Percentiles rank a stretch among this genome's conserved stretches.
phyloP scores from a whole-genome alignment of 1,140 invertebrate species.

The Pseudomyrmex gracilis region DNA sequence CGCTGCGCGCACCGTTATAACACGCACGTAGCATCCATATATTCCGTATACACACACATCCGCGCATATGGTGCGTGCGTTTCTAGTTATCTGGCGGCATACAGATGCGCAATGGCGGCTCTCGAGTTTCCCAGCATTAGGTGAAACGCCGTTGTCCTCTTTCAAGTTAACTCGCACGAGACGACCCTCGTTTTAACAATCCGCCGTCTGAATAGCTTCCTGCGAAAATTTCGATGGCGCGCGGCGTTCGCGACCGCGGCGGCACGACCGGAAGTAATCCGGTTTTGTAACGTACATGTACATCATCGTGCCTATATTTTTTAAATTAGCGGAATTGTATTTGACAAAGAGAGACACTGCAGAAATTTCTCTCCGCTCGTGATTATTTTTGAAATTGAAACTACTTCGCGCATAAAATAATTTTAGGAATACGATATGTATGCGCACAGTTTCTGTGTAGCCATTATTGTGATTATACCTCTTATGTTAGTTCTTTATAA shows the following conservation, averaged over 20 bases:
- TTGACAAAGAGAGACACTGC: not conserved
- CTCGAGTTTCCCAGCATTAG: constrained; percentile 49
- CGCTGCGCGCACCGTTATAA: constrained; percentile 13
- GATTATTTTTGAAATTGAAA: not conserved
- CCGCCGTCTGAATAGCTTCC: constrained; percentile 14
- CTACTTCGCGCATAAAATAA: not conserved
- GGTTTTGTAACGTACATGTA: not conserved
- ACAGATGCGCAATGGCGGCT: constrained; percentile 12
- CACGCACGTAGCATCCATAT: constrained; percentile 21
- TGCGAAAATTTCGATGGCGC: not conserved
- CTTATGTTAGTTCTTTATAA: not conserved
- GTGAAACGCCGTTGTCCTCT: constrained; percentile 42
- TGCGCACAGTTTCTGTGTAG: not conserved
- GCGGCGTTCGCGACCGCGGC: not conserved
- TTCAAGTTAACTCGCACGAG: constrained; percentile 42
- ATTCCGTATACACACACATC: not conserved
- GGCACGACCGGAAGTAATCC: constrained; percentile 1
- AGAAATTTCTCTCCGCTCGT: not conserved
- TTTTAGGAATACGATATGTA: not conserved
- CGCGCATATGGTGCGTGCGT: constrained; percentile 22
- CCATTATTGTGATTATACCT: constrained; percentile 28
- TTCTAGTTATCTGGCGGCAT: constrained; percentile 48
- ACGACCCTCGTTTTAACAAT: constrained; percentile 33
- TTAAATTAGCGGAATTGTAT: not conserved
- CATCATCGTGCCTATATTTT: too few relatives aligned